These are phyloP conservation scores for Dolichotis patagonum DNA, from an alignment of 2,113 vertebrate species.

Conservation along the genomic window DNA sequence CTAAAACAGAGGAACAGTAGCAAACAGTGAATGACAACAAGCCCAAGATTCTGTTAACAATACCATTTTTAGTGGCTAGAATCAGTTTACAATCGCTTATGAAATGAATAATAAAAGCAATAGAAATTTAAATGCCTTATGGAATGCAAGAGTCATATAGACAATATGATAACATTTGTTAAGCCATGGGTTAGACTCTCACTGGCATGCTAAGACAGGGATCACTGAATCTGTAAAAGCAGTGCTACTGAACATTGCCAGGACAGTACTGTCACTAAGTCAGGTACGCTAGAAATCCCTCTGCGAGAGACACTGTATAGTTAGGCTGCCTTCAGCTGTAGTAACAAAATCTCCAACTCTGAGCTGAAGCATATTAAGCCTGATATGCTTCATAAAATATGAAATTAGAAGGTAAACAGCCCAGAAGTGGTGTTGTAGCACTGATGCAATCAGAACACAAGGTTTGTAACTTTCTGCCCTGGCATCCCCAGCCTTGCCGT, in stretches of 20 bases:
- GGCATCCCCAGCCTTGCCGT: not conserved
- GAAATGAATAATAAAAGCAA: not conserved
- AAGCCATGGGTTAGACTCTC: not conserved
- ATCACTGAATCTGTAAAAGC: not conserved
- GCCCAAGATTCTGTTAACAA: not conserved
- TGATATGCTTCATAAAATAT: not conserved
- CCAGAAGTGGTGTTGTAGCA: no score
- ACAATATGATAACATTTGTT: not conserved
- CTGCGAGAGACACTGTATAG: not conserved
- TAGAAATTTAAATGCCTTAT: not conserved
- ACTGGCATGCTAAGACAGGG: not conserved
- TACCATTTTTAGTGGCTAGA: not conserved
- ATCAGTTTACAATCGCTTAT: not conserved
- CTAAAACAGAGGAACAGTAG: not conserved
- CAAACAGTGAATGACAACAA: not conserved
- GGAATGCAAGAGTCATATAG: not conserved
- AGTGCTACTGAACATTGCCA: not conserved
- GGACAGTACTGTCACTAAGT: not conserved
- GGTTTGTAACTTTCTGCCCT: not conserved
- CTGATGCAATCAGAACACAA: fast-evolving
- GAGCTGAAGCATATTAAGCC: not conserved
- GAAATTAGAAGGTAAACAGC: not conserved
- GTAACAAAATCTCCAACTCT: not conserved
- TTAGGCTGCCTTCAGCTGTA: not conserved
- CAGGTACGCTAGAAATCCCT: no score